Percentiles rank a stretch among this genome's conserved stretches.
Evolutionary conservation across 2,888 invertebrate species (phyloP).

Genomic region (Panzeria rudis): DNA sequence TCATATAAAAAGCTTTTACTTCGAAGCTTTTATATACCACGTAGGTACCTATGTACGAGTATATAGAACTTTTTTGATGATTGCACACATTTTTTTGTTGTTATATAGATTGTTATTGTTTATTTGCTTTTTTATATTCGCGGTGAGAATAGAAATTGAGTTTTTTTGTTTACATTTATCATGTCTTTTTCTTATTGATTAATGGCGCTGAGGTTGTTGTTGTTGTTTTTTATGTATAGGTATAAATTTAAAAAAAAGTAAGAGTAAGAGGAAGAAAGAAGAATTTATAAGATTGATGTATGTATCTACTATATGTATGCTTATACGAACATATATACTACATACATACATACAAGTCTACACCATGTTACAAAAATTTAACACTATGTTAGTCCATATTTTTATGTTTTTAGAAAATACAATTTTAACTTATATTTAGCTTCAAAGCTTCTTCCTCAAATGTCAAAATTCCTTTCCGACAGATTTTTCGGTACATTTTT

Average conservation of each 20-base stretch:
- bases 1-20: slow-evolving; percentile 24
- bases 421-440: too few species aligned
- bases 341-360: too few species aligned
- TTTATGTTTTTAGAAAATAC: too few species aligned
- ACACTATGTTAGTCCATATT: too few species aligned
- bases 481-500: too few species aligned
- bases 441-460: too few species aligned
- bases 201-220: not conserved
- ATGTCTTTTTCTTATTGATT: slow-evolving; percentile 18
- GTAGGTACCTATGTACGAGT: not conserved
- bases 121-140: slow-evolving; percentile 10
- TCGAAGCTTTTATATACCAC: slow-evolving; percentile 13
- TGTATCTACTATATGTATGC: not conserved
- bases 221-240: too few species aligned
- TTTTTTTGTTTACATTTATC: slow-evolving; percentile 34
- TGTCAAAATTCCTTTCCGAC: too few species aligned
- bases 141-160: not conserved
- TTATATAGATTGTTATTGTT: not conserved
- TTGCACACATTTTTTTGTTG: not conserved
- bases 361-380: too few species aligned
- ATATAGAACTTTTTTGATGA: slow-evolving; percentile 7
- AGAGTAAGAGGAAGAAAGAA: slow-evolving; percentile 4
- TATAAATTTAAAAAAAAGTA: not conserved
- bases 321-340: not conserved
- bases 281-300: slow-evolving; percentile 2